Evolutionary conservation across 2,113 vertebrate genomes (phyloP), one percentile per base, ranked within the genome.

Genomic region (Piprites chloris): DNA sequence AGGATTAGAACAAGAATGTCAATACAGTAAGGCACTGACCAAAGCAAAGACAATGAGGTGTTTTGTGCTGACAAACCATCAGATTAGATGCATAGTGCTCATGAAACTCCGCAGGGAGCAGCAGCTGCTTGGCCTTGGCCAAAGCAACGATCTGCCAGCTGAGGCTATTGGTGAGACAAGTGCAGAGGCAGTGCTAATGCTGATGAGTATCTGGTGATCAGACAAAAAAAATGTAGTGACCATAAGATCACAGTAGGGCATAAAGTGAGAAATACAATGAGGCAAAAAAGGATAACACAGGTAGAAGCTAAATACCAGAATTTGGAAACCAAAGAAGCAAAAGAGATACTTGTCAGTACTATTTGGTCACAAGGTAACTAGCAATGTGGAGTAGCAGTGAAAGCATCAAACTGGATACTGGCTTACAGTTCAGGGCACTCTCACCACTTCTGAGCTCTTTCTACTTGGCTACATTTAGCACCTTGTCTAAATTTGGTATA

Each of bases 1-100:
- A 67, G 68, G 89, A 90, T 95, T 92, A 96, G 68, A 49, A 86
- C 26, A 87, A 84, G 62, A 95, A 72, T 82, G 82, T 88, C 79
- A 92, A 66, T 90, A 91, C n/a, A 50, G 67, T 49, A 88, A 77
- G 39, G 46, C 63, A 90, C 0, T 6, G 79, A 80, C 75, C 42
- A 77, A 90, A 88, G 35, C 26, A n/a, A 27, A 90, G 65, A 90
- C 72, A 93, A 84, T 79, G 67, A 92, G 23, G 37, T 67, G 52
- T 49, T 49, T 73, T 95, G 83, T 94, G 55, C 55, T 81, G 59
- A 59, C 28, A 67, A 46, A 73, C 26, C 39, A 17, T 30, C 5
- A 1, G 59, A 12, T 27, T 74, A 11, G 14, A 63, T 39, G 35
- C 12, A 8, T 23, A 33, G 12, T 74, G 61, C 67, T 77, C 33